A percentile compares a stretch with the other conserved stretches of the same genome.
Evolutionary conservation across 2,113 vertebrate genomes (phyloP).

Genomic region (Phrynosoma platyrhinos): DNA sequence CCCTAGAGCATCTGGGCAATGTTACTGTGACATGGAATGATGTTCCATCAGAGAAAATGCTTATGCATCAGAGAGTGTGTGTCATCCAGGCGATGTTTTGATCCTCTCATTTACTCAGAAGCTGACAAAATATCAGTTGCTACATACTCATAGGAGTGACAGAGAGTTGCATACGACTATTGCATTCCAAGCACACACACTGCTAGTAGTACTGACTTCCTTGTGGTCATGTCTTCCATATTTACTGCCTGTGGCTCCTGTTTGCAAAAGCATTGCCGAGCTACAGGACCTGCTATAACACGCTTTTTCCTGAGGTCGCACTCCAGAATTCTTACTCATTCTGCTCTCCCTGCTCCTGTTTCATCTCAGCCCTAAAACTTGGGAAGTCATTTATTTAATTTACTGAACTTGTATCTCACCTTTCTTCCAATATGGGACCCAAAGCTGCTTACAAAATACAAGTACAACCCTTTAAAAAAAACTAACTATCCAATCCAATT

Average conservation of each 20-base stretch:
- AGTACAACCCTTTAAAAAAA: too few relatives aligned
- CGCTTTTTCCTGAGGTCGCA: conserved; percentile 11
- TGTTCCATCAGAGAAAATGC: neutral
- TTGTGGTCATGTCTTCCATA: neutral
- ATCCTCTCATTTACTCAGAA: conserved; percentile 7
- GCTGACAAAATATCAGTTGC: conserved; percentile 19
- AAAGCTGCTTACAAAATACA: too few relatives aligned
- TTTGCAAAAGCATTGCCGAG: neutral
- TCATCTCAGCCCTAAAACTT: neutral
- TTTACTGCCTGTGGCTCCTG: neutral
- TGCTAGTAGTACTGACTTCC: neutral
- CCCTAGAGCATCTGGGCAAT: conserved; percentile 3
- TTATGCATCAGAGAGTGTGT: neutral
- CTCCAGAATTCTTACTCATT: conserved; percentile 10
- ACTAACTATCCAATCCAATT: too few relatives aligned
- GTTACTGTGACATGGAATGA: neutral
- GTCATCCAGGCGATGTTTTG: conserved; percentile 12
- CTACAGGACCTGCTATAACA: conserved; percentile 1
- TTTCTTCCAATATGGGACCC: too few relatives aligned
- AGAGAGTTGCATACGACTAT: conserved; percentile 10
- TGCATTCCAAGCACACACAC: conserved; percentile 1
- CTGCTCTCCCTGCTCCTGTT: neutral
- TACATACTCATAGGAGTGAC: conserved; percentile 22
- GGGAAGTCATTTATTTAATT: neutral
- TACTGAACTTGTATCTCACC: too few relatives aligned